phyloP scores from a whole-genome alignment of 2,113 vertebrate genomes.

The Sapayoa aenigma region DNA sequence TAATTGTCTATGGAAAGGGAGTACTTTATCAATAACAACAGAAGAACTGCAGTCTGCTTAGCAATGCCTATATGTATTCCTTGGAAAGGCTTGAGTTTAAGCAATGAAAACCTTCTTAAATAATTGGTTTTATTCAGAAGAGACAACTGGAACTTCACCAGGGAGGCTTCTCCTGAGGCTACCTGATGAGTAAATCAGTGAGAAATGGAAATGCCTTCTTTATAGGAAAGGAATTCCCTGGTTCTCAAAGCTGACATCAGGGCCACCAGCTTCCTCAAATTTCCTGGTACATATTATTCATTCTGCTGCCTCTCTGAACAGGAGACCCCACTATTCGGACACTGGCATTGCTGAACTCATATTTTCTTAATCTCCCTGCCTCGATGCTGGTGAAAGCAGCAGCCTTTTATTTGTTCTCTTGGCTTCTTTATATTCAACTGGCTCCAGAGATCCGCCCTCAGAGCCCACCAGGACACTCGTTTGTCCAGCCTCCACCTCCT shows the following conservation, averaged over 20 bases:
- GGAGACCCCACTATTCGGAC: neutral
- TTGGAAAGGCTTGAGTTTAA: neutral
- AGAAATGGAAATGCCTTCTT: neutral
- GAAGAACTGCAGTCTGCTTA: neutral
- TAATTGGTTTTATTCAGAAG: neutral
- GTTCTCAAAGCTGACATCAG: neutral
- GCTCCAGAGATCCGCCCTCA: constrained; percentile 51
- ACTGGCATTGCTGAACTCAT: neutral
- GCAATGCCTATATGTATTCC: neutral
- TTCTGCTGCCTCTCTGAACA: neutral
- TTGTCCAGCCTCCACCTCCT: constrained; percentile 63
- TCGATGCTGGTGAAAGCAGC: neutral
- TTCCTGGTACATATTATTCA: neutral
- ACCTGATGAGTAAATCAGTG: neutral
- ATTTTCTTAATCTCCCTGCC: neutral
- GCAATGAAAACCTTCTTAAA: neutral
- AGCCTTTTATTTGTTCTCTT: neutral
- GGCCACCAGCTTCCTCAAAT: neutral
- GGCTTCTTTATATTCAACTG: constrained; percentile 39
- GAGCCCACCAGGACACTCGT: constrained; percentile 2
- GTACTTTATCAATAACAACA: neutral
- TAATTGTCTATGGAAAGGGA: neutral
- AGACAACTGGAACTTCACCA: neutral
- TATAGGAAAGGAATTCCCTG: neutral
- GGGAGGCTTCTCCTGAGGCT: neutral